These are phyloP conservation scores for Rhopalosiphum padi DNA, from an alignment of 1,140 invertebrate genomes.

Conservation along the genomic window DNA sequence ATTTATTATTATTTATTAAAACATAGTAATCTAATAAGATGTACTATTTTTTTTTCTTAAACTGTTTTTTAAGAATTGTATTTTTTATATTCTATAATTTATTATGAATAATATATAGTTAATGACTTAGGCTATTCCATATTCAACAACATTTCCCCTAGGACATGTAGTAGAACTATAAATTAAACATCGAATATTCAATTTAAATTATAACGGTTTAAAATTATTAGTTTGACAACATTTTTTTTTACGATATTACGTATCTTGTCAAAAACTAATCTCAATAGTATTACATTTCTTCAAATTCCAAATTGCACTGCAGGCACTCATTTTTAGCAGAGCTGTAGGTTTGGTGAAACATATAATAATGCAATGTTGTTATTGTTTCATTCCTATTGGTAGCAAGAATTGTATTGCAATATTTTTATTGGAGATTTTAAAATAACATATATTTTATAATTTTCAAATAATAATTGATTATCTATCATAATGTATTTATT, in stretches of 20 bases:
- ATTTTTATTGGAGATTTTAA: background rate
- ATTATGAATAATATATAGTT: background rate
- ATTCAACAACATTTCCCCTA: conserved; percentile 31
- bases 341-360: background rate
- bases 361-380: background rate
- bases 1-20: background rate
- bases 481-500: background rate
- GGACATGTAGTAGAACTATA: conserved; percentile 5
- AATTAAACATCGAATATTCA: conserved; percentile 33
- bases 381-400: background rate
- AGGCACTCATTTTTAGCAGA: background rate
- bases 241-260: background rate
- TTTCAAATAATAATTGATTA: background rate
- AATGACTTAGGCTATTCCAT: background rate
- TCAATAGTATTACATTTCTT: background rate
- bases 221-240: background rate
- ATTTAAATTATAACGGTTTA: conserved; percentile 18
- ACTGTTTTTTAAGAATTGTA: background rate
- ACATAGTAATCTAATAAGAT: background rate
- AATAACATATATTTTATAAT: background rate
- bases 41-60: background rate
- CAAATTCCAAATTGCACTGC: background rate
- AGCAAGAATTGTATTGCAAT: background rate
- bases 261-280: background rate
- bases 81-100: background rate